Evolutionary conservation across 1,140 invertebrate genomes (phyloP), one percentile per base, ranked within the genome.

Genomic region (Acromyrmex echinatior): DNA sequence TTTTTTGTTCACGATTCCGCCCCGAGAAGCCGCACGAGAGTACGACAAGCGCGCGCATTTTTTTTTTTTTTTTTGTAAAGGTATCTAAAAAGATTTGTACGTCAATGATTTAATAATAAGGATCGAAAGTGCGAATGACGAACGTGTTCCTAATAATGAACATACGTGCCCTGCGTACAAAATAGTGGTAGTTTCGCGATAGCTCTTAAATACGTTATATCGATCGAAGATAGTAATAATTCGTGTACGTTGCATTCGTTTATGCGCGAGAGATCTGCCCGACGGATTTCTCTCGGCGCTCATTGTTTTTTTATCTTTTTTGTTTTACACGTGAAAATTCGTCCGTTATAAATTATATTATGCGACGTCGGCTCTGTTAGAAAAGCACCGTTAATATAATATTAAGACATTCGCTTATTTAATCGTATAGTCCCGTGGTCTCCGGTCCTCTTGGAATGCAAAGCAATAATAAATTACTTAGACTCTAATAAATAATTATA

Each of bases 391-490:
- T 91, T 85, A 88, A 88, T 65, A 25, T 85, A 88, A 88, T 65
- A 25, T 45, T 86, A n/a, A 53, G 45, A 71, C 51, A 51, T 86
- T 86, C 10, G 63, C 65, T 74, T 86, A 49, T 56, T 62, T 90
- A 79, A 78, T 87, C 25, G 31, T 25, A 51, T 86, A 71, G 53
- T 88, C 35, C 49, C 73, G 60, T 87, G 65, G 3, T 66, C 51
- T 88, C 39, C 56, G 68, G 49, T 76, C 25, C 25, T 87, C 85
- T 90, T 80, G 94, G 94, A 94, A 94, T 94, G 94, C 94, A 94
- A 93, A 92, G 90, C 93, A 94, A 94, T 92, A 94, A 94, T 94
- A 94, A 94, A 94, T 94, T 94, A 94, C 91, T 94, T 94, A 94
- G 53, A 71, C 21, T 63, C 89, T 91, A 92, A 92, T 92, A 92